Conservation (phyloP, 2,888 invertebrate genomes). For the Hirtodrosophila duncani region DNA sequence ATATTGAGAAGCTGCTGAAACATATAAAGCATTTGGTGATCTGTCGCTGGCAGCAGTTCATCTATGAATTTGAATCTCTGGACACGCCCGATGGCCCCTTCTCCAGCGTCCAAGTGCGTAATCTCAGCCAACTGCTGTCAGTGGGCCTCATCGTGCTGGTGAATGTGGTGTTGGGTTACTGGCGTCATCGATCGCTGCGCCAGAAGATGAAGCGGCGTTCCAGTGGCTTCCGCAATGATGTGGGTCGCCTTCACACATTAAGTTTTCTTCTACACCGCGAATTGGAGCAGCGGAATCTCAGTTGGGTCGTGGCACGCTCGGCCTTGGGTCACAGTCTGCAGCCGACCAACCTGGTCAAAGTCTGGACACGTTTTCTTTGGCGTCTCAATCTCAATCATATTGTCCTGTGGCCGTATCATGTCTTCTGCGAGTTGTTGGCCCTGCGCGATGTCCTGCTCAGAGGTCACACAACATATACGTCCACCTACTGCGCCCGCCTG, state of each 20-base stretch:
- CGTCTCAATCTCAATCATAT: conserved; percentile 66
- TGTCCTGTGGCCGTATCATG: conserved; percentile 67
- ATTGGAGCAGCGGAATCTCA: conserved; percentile 69
- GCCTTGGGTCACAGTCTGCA: conserved; percentile 78
- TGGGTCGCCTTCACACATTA: conserved; percentile 47
- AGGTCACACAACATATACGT: conserved; percentile 63
- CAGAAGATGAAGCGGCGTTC: conserved; percentile 47
- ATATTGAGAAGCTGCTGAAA: conserved; percentile 83
- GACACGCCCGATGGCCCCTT: conserved; percentile 81
- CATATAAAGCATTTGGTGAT: conserved; percentile 84
- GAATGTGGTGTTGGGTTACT: conserved; percentile 82
- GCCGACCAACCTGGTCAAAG: conserved; percentile 77
- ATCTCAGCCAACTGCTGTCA: conserved; percentile 79
- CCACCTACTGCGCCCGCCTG: conserved; percentile 70
- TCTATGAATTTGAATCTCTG: conserved; percentile 87
- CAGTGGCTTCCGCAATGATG: conserved; percentile 31
- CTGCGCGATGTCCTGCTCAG: conserved; percentile 68
- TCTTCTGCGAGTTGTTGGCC: conserved; percentile 70
- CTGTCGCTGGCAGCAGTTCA: conserved; percentile 89
- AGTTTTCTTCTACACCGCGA: conserved; percentile 76
- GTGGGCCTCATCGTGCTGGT: conserved; percentile 83
- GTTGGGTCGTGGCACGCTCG: conserved; percentile 76
- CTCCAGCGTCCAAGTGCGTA: conserved; percentile 55
- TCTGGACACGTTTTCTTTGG: conserved; percentile 74
- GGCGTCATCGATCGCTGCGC: conserved; percentile 74